These are phyloP conservation scores for Drymonia ruficornis DNA, from an alignment of 2,888 invertebrate species.

Conservation along the genomic window DNA sequence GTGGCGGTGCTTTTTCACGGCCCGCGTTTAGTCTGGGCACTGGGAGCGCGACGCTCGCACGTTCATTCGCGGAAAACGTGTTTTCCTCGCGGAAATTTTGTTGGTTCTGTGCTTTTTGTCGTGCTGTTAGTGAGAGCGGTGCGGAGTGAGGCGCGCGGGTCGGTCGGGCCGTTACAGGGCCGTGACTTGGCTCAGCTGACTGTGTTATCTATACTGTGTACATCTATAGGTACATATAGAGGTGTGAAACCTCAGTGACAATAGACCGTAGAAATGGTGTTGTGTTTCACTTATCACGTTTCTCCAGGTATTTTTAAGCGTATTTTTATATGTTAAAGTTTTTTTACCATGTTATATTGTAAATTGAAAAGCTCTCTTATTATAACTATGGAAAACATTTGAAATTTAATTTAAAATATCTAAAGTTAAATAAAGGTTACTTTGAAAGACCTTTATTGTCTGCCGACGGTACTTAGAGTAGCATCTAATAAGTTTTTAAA, in stretches of 20 bases:
- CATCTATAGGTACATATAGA: slow-evolving; percentile 17
- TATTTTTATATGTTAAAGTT: slow-evolving; percentile 5
- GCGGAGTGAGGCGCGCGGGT: slow-evolving; percentile 51
- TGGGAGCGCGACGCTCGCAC: slow-evolving; percentile 83
- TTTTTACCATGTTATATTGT: slow-evolving; percentile 1
- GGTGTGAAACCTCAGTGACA: slow-evolving; percentile 40
- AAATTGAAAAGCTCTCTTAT: neutral
- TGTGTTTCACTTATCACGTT: slow-evolving; percentile 6
- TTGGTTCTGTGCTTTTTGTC: slow-evolving; percentile 59
- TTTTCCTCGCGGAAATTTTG: slow-evolving; percentile 77
- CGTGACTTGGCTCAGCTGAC: slow-evolving; percentile 47
- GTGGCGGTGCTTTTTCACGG: slow-evolving; percentile 85
- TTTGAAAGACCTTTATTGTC: slow-evolving; percentile 1
- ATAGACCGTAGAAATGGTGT: slow-evolving; percentile 26
- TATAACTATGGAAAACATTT: neutral
- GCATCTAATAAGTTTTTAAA: slow-evolving; percentile 7
- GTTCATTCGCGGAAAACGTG: slow-evolving; percentile 80
- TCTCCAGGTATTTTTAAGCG: slow-evolving; percentile 15
- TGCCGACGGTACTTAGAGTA: slow-evolving; percentile 8
- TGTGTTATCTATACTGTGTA: slow-evolving; percentile 34
- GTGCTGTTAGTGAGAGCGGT: slow-evolving; percentile 61
- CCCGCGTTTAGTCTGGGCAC: slow-evolving; percentile 83
- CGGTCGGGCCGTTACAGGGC: slow-evolving; percentile 25
- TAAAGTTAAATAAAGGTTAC: slow-evolving; percentile 1
- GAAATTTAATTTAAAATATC: neutral